Conservation (phyloP, 2,888 invertebrate genomes). For the Cerastis rubricosa region DNA sequence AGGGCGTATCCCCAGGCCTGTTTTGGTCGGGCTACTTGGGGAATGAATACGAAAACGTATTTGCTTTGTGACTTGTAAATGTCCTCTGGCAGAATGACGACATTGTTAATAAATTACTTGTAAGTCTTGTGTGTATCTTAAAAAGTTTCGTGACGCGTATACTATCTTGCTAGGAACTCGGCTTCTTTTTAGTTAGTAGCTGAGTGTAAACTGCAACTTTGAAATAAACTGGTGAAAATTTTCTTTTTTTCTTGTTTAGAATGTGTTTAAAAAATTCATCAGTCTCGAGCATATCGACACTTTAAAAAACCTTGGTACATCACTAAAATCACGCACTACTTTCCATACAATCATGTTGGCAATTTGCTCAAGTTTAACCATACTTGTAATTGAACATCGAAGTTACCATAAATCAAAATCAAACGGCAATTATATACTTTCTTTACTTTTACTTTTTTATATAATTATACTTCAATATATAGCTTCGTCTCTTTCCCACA, state of each 20-base stretch:
- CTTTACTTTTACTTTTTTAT: too few relatives aligned
- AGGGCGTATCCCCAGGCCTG: conserved; percentile 83
- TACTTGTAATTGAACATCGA: conserved; percentile 3
- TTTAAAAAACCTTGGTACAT: not conserved
- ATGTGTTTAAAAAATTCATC: not conserved
- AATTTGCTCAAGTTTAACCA: not conserved
- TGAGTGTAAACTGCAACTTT: not conserved
- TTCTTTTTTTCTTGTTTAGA: not conserved
- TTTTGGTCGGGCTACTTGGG: conserved; percentile 81
- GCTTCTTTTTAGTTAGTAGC: not conserved
- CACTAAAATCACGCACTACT: not conserved
- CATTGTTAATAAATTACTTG: conserved; percentile 86
- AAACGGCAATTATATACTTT: too few relatives aligned
- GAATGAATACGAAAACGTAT: conserved; percentile 86
- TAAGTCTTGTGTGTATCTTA: conserved; percentile 77
- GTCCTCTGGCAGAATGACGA: conserved; percentile 81
- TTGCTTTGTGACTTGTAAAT: conserved; percentile 88
- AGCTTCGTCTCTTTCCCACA: too few relatives aligned
- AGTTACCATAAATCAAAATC: not conserved
- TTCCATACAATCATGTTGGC: not conserved
- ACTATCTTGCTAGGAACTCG: conserved; percentile 15
- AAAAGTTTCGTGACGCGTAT: conserved; percentile 69
- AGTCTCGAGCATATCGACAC: not conserved
- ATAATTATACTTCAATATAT: too few relatives aligned
- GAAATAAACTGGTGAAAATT: not conserved